Base-by-base conservation (phyloP, 2,888 invertebrate genomes). In the Lissonota sp. region DNA sequence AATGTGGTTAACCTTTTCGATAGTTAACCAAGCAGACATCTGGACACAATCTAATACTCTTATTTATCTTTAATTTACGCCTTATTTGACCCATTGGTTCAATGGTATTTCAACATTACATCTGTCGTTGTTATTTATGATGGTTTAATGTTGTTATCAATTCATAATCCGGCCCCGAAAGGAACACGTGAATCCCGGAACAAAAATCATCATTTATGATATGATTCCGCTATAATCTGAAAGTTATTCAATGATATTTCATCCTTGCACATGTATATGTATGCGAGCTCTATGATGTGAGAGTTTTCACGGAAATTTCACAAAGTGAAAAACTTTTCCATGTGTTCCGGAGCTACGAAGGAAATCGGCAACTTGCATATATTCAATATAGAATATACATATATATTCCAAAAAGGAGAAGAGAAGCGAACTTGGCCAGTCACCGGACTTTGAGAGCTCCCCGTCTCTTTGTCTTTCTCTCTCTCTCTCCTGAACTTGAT, bases 191-290 rank as follows among this genome's bases (percentile, higher is more conserved):
- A 26, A 26, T 26, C 26, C 26, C n/a, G n/a, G n/a, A n/a, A n/a
- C n/a, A n/a, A n/a, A n/a, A n/a, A n/a, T n/a, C n/a, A n/a, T n/a
- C n/a, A n/a, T n/a, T n/a, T n/a, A n/a, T n/a, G n/a, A n/a, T n/a
- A n/a, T n/a, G n/a, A n/a, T n/a, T n/a, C n/a, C 26, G 26, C 26
- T 26, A 26, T 26, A 84, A 88, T 88, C 84, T 80, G 88, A 88
- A 87, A 85, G 4, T 53, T 53, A 14, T 14, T 6, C 7, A 53
- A 26, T 26, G 14, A 53, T 14, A 53, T 53, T 53, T 5, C 53
- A 53, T 14, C 14, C 12, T 6, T 4, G 12, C 7, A 12, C 14
- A 6, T 60, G n/a, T 12, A 12, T 14, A 53, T 53, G 14, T 14
- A 14, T n/a, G 53, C 26, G 26, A 26, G 26, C 4, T 53, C 0